These are phyloP conservation scores for Ceyx erithaca DNA, from an alignment of 2,797 vertebrate species.

Conservation along the genomic window DNA sequence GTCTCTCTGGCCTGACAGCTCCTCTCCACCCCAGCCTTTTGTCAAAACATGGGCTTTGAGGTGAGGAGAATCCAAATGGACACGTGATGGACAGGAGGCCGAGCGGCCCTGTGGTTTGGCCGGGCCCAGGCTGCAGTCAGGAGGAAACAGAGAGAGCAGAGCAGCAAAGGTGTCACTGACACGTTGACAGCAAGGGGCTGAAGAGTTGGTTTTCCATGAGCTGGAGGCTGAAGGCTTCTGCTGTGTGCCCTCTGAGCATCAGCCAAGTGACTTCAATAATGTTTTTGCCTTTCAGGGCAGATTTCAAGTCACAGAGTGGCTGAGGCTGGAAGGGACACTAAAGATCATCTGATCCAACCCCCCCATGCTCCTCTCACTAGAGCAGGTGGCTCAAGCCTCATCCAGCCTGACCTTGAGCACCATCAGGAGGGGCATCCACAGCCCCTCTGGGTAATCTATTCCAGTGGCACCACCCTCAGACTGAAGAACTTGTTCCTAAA, in stretches of 20 bases:
- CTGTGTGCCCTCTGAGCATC: not conserved
- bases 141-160: not conserved
- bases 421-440: too few relatives aligned
- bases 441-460: too few relatives aligned
- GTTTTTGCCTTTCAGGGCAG: not conserved
- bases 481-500: too few relatives aligned
- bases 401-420: too few relatives aligned
- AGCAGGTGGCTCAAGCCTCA: too few relatives aligned
- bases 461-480: too few relatives aligned
- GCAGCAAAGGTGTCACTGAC: not conserved
- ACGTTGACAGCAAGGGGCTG: fast-evolving
- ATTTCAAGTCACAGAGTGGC: not conserved
- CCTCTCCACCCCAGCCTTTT: not conserved
- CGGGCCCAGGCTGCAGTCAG: not conserved
- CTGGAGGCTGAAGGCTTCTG: not conserved
- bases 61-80: not conserved
- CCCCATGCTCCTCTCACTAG: too few relatives aligned
- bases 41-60: slow-evolving; percentile 29
- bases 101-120: not conserved
- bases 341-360: too few relatives aligned
- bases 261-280: not conserved
- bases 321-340: too few relatives aligned
- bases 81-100: slow-evolving; percentile 23
- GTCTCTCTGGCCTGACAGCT: not conserved
- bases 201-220: fast-evolving